Percentiles rank a stretch among this genome's conserved stretches.
phyloP scores from a whole-genome alignment of 2,797 vertebrate species.

The Tympanoctomys barrerae region DNA sequence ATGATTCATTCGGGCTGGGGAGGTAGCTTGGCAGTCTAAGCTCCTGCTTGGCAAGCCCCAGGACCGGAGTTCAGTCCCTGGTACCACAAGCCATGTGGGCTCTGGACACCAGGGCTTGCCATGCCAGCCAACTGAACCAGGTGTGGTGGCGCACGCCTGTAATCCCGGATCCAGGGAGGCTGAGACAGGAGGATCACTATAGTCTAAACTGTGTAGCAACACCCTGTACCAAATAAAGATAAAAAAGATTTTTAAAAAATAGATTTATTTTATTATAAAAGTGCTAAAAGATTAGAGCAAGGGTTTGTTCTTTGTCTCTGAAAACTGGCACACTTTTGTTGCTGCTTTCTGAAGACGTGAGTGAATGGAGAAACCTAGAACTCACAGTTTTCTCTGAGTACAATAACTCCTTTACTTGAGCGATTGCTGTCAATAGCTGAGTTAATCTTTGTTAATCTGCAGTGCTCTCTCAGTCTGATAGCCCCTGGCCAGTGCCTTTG shows the following conservation, averaged over 20 bases:
- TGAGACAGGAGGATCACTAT: too few species aligned
- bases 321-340: conserved; percentile 13
- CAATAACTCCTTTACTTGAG: conserved; percentile 47
- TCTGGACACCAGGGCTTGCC: too few species aligned
- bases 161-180: too few species aligned
- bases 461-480: background rate
- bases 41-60: too few species aligned
- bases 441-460: background rate
- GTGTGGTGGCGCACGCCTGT: too few species aligned
- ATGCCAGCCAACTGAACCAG: too few species aligned
- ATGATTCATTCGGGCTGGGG: background rate
- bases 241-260: too few species aligned
- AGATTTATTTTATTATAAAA: conserved; percentile 23
- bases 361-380: background rate
- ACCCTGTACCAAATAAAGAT: too few species aligned
- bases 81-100: too few species aligned
- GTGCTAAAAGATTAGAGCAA: conserved; percentile 10
- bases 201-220: too few species aligned
- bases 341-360: background rate
- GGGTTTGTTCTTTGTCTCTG: conserved; percentile 25
- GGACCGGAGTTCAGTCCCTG: too few species aligned
- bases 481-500: background rate
- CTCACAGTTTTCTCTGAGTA: background rate
- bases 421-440: background rate
- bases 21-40: too few species aligned